Evolutionary conservation across 2,797 vertebrate genomes (phyloP).

Genomic region (Acanthurus lineatus): DNA sequence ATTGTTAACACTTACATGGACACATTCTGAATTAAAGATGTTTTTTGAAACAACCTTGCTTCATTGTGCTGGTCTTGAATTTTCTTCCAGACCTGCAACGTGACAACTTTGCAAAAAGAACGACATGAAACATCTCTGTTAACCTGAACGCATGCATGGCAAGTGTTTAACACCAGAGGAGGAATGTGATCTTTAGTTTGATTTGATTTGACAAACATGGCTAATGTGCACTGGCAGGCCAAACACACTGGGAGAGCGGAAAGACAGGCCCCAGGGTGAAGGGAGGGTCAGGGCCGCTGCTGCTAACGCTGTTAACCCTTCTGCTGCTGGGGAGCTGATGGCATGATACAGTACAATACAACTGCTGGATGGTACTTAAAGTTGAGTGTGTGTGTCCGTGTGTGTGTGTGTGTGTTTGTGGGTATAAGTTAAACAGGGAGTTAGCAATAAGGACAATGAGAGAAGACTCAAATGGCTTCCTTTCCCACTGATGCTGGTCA

Average conservation of each 20-base stretch:
- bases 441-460: constrained; percentile 21
- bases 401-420: no score
- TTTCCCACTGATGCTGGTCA: constrained; percentile 17
- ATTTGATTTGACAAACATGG: constrained; percentile 75
- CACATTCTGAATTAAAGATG: background rate
- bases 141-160: constrained; percentile 53
- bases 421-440: background rate
- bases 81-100: constrained; percentile 5
- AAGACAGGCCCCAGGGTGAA: constrained; percentile 66
- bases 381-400: background rate
- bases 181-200: constrained; percentile 72
- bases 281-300: constrained; percentile 59
- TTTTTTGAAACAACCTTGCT: background rate
- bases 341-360: background rate
- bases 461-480: constrained; percentile 50
- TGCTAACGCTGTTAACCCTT: constrained; percentile 63
- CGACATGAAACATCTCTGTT: constrained; percentile 24
- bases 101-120: constrained; percentile 17
- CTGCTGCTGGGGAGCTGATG: constrained; percentile 29
- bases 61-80: constrained; percentile 2
- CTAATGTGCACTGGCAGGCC: constrained; percentile 74
- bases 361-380: constrained; percentile 18
- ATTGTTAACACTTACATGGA: background rate
- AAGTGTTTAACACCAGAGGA: constrained; percentile 56
- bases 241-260: constrained; percentile 72